Evolutionary conservation across 2,113 vertebrate species (phyloP), one percentile per base, ranked within the genome.

Genomic region (Apus apus): DNA sequence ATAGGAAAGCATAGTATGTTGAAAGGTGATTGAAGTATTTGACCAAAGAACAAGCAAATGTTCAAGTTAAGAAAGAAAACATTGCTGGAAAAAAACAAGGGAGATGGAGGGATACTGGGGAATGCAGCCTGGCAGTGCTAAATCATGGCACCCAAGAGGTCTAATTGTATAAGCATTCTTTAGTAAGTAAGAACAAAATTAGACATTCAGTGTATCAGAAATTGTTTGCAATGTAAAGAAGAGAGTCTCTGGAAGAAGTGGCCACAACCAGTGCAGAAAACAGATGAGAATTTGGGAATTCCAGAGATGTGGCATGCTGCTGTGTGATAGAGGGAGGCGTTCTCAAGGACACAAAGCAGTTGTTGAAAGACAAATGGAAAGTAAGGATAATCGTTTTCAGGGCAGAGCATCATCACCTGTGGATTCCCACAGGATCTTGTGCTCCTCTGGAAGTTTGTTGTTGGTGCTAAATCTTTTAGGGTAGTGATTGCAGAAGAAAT

Each of bases 111-210:
- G 43, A 38, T 36, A 21, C 43, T 7, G 48, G 21, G 29, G 36
- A 66, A 45, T 20, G 50, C 56, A 51, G 15, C 5, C 29, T 17
- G 50, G 84, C 38, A n/a, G 19, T 14, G 53, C 15, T 17, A 20
- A 4, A 1, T 32, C 26, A 8, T 3, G 5, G 58, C 38, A 22
- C 23, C 2, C 8, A 15, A 9, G 61, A 8, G 36, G 30, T 40
- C 5, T 3, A 40, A 36, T 1, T 50, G 36, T 38, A 43, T 14
- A 12, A 43, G 40, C 14, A 14, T 43, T 43, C 40, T 43, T 43
- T 25, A 15, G 46, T 38, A 50, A 73, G 48, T 17, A 60, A n/a
- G 50, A 65, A 6, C 32, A 29, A 70, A 66, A 12, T 15, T 4
- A 53, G 53, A 18, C 19, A 11, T 2, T 5, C 27, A 48, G 16